Conservation (phyloP, 2,888 invertebrate species). For the Lydus trimaculatus region DNA sequence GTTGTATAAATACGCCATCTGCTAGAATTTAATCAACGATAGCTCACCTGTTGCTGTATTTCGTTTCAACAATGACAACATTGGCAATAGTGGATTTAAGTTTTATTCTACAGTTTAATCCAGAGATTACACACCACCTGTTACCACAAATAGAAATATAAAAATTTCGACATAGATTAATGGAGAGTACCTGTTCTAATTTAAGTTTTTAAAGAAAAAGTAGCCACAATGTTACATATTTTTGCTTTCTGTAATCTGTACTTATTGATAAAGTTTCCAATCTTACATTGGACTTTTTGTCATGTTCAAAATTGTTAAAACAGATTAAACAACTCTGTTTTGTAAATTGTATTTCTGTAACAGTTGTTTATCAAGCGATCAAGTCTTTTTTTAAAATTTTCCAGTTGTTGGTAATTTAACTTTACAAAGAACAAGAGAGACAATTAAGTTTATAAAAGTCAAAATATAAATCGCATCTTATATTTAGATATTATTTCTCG, state of each 20-base stretch:
- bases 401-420: neutral
- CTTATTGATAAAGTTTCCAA: neutral
- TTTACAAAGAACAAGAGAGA: neutral
- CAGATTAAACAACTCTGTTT: neutral
- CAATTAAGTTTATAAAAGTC: neutral
- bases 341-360: neutral
- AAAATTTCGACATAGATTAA: neutral
- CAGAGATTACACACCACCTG: constrained; percentile 18
- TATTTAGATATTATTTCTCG: neutral
- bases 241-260: neutral
- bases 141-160: constrained; percentile 14
- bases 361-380: neutral
- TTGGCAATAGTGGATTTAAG: constrained; percentile 52
- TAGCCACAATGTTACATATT: neutral
- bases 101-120: constrained; percentile 14
- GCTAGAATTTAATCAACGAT: constrained; percentile 48
- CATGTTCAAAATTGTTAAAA: neutral
- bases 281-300: neutral
- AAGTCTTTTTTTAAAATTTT: neutral
- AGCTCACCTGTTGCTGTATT: constrained; percentile 66
- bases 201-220: neutral
- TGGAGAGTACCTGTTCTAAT: neutral
- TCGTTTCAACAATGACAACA: constrained; percentile 65
- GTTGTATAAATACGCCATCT: neutral
- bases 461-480: neutral